Evolutionary conservation across 37 sponge, comb jelly and placozoan species (phyloP), one percentile per base, ranked within the genome.

Genomic region (Oopsacas minuta): DNA sequence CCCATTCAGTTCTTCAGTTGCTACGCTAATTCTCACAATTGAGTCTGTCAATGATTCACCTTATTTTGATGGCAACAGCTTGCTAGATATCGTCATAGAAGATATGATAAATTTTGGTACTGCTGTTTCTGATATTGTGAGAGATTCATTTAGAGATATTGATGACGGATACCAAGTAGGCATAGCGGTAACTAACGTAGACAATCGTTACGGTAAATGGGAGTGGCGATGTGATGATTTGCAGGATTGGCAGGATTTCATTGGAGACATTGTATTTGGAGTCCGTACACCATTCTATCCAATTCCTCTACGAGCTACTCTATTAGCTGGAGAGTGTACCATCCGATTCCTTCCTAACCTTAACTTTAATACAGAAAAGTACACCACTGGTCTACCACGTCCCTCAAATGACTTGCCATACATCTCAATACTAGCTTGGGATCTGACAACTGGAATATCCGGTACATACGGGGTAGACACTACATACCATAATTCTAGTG

Each of bases 11-110:
- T 52, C 69, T 17, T 81, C 81, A 23, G n/a, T 36, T 0, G 52
- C 90, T 36, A 83, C 83, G 0, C 92, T 93, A 23, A 88, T 85
- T 0, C 46, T 95, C 15, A 51, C 37, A 0, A 88, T 95, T 0
- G 91, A 91, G 37, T 91, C 91, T 39, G 91, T 95, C 0, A 95
- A 95, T 39, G 93, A 95, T 39, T 91, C 93, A 0, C 95, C 95
- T 35, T 85, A 89, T 7, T 53, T 95, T 10, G 22, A 36, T 0
- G 83, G 25, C 0, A 87, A 87, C 17, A 39, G 88, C 28, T 12
- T 20, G 10, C 86, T 95, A 35, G 0, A 17, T 23, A 37, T 85
- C 0, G 89, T 95, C 3, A 10, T 39, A 1, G 95, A 95, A 37
- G 95, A 92, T 52, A 39, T 37, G 0, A 86, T 89, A 22, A 95